Evolutionary conservation across 2,113 vertebrate genomes (phyloP), one percentile per base, ranked within the genome.

Genomic region (Terrapene triunguis): DNA sequence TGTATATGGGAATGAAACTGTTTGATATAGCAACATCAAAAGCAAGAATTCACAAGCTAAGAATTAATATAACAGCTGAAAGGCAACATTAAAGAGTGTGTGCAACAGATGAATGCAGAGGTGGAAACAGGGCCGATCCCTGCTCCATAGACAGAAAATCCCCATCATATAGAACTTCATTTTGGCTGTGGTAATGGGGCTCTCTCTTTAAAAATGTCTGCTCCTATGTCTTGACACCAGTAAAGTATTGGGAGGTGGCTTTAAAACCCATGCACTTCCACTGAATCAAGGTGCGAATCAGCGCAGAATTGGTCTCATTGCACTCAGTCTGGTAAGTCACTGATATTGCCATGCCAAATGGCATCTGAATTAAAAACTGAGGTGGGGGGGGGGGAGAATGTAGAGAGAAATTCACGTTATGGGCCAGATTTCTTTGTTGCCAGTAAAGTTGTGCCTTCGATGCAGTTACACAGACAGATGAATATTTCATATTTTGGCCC

Each of bases 281-380:
- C 84, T 76, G 88, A 90, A 94, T 54, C 54, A 79, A 35, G 38
- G 74, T 82, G 95, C 92, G 86, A 93, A 95, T 91, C 94, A 87
- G 86, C 69, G 82, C 44, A 76, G 91, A 96, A 94, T 96, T 76
- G 95, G 95, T 88, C 91, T 97, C 95, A 96, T 96, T 92, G 93
- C 85, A 82, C 84, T 85, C 8, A 79, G 92, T 94, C 91, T 93
- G 80, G 47, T 25, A 44, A 44, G 42, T 78, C 5, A 74, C 94
- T 88, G 91, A 88, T 93, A 91, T 93, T 94, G 92, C 93, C 83
- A 90, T 91, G 91, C 91, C 94, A 97, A 96, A 91, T 92, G 92
- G 91, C 94, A 96, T 97, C 94, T 97, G 93, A 89, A 93, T 97
- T 94, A 97, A 96, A 94, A 96, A 85, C 82, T 85, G 84, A 97